Evolutionary conservation across 2,888 invertebrate genomes (phyloP), one percentile per base, ranked within the genome.

Genomic region (Sylvicola cinctus): DNA sequence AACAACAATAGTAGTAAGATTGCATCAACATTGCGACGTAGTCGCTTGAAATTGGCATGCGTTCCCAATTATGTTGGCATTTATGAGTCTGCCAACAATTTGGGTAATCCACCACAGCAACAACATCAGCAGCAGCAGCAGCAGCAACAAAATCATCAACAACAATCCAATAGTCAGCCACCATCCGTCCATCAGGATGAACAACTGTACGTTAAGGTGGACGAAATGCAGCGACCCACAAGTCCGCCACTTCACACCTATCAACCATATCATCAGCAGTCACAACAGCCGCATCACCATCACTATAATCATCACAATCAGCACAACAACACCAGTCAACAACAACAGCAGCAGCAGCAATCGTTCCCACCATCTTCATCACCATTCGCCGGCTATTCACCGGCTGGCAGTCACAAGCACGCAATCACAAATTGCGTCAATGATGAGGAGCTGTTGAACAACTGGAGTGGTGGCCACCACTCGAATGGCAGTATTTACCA

Each of bases 131-230:
- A n/a, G n/a, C n/a, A n/a, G n/a, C n/a, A n/a, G n/a, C n/a, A n/a
- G n/a, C n/a, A n/a, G n/a, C n/a, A n/a, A n/a, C n/a, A n/a, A n/a
- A n/a, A n/a, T n/a, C n/a, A n/a, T 23, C 13, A 27, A 12, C 27
- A 33, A 20, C 20, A 25, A 10, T 23, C 13, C n/a, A 33, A 28
- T 25, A 12, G 31, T 16, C 14, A 13, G n/a, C n/a, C 28, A 28
- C 4, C 28, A 6, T 27, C 23, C 12, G 16, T 20, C 14, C 35
- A 52, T 38, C 54, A 55, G 20, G 49, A 53, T 48, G 53, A 57
- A 41, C 51, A 57, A 35, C 44, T 58, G 34, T 58, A 58, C 40
- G 51, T 58, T 27, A 58, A 58, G 43, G 51, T 58, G 29, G 55
- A 57, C 29, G 58, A 58, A 39, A 45, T 25, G 33, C 36, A 38